phyloP scores from a whole-genome alignment of 1,140 invertebrate genomes.

The Drosophila arawakana region DNA sequence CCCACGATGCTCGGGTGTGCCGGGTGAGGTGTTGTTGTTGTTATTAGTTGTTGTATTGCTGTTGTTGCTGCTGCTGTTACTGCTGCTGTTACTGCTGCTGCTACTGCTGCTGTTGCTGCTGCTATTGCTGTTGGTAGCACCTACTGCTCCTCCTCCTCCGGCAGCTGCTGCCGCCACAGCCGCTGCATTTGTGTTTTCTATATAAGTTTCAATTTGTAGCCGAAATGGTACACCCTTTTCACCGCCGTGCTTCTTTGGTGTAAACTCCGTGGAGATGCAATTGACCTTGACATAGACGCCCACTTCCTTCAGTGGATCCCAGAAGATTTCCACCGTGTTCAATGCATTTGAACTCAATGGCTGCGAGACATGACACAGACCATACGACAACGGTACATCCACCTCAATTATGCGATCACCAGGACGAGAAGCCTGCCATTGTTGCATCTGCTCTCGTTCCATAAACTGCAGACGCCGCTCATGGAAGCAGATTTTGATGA shows the following conservation, averaged over 20 bases:
- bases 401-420: slow-evolving; percentile 96
- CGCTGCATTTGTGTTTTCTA: slow-evolving; percentile 84
- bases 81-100: slow-evolving; percentile 37
- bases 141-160: slow-evolving; percentile 20
- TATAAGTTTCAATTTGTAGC: slow-evolving; percentile 95
- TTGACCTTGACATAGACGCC: slow-evolving; percentile 97
- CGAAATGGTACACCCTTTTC: slow-evolving; percentile 99
- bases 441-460: slow-evolving; percentile 95
- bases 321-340: slow-evolving; percentile 95
- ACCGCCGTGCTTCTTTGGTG: slow-evolving; percentile 98
- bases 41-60: slow-evolving; percentile 9
- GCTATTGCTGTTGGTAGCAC: slow-evolving; percentile 13
- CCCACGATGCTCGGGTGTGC: slow-evolving; percentile 32
- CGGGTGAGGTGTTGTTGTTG: slow-evolving; percentile 28
- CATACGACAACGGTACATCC: slow-evolving; percentile 97
- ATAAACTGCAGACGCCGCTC: slow-evolving; percentile 98
- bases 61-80: slow-evolving; percentile 38
- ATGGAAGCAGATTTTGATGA: slow-evolving; percentile 97
- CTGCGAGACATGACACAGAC: slow-evolving; percentile 92
- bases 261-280: slow-evolving; percentile 99
- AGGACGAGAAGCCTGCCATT: slow-evolving; percentile 94
- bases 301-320: slow-evolving; percentile 98
- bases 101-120: slow-evolving; percentile 40
- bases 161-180: slow-evolving; percentile 25
- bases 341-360: slow-evolving; percentile 88